phyloP scores from a whole-genome alignment of 1,140 invertebrate genomes.

The Drosophila kohkoa region DNA sequence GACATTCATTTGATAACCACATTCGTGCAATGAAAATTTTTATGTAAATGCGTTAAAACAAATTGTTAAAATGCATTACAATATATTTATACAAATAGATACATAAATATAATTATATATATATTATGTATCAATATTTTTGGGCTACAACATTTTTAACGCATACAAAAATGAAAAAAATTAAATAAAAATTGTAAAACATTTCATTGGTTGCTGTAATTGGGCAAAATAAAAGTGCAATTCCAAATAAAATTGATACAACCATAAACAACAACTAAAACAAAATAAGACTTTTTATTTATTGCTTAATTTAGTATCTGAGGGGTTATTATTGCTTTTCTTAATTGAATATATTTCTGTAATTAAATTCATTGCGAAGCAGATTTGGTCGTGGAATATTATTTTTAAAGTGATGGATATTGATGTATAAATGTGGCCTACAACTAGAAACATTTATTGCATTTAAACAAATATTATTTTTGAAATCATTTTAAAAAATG shows the following conservation, averaged over 20 bases:
- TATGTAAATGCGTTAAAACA: slow-evolving; percentile 42
- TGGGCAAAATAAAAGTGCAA: slow-evolving; percentile 76
- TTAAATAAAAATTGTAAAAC: slow-evolving; percentile 74
- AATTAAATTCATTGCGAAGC: no score
- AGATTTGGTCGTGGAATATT: no score
- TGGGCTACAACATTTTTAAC: slow-evolving; percentile 73
- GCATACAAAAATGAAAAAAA: slow-evolving; percentile 54
- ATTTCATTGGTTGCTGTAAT: slow-evolving; percentile 72
- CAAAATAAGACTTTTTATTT: not conserved
- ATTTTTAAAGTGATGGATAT: no score
- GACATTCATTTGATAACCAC: slow-evolving; percentile 42
- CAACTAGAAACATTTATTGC: no score
- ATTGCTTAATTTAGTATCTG: no score
- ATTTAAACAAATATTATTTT: no score
- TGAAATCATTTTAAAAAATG: no score
- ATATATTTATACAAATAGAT: slow-evolving; percentile 50
- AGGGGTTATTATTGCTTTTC: no score
- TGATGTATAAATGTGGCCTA: no score
- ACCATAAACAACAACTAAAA: slow-evolving; percentile 58
- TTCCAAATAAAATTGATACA: slow-evolving; percentile 76
- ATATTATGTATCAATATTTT: slow-evolving; percentile 60
- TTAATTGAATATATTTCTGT: no score
- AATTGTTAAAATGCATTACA: slow-evolving; percentile 32
- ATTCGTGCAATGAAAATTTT: slow-evolving; percentile 59
- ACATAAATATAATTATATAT: slow-evolving; percentile 22